Evolutionary conservation across 2,797 vertebrate species (phyloP).

Genomic region (Eptatretus atami): DNA sequence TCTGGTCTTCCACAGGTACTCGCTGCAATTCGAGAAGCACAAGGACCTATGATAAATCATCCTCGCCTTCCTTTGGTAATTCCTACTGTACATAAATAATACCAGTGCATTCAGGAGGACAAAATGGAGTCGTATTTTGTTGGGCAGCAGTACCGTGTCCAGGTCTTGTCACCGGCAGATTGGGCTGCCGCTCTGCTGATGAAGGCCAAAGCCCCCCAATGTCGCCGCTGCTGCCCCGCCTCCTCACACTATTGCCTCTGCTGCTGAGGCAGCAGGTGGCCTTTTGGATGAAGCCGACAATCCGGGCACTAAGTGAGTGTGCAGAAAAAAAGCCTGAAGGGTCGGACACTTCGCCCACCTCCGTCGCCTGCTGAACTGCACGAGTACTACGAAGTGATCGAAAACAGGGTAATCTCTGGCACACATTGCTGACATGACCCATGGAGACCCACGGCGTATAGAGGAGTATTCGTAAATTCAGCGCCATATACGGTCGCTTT

Average conservation of each 20-base stretch:
- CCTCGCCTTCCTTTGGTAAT: too few species aligned
- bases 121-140: too few species aligned
- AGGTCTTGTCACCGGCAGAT: conserved; percentile 63
- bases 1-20: too few species aligned
- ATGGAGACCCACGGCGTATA: conserved; percentile 51
- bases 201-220: conserved; percentile 21
- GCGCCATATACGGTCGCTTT: conserved; percentile 86
- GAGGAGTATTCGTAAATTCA: conserved; percentile 91
- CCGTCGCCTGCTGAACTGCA: conserved; percentile 39
- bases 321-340: conserved; percentile 37
- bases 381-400: conserved; percentile 68
- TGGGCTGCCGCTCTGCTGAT: conserved; percentile 16
- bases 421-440: conserved; percentile 75
- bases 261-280: conserved; percentile 17
- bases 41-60: too few species aligned
- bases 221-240: conserved; percentile 37
- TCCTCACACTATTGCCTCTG: too few species aligned
- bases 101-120: too few species aligned
- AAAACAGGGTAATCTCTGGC: conserved; percentile 81
- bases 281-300: conserved; percentile 44
- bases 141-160: conserved; percentile 16
- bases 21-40: too few species aligned
- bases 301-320: conserved; percentile 58
- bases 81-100: too few species aligned
- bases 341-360: conserved; percentile 24